Evolutionary conservation across 2,113 vertebrate species (phyloP).

Genomic region (Poeciliopsis occidentalis): DNA sequence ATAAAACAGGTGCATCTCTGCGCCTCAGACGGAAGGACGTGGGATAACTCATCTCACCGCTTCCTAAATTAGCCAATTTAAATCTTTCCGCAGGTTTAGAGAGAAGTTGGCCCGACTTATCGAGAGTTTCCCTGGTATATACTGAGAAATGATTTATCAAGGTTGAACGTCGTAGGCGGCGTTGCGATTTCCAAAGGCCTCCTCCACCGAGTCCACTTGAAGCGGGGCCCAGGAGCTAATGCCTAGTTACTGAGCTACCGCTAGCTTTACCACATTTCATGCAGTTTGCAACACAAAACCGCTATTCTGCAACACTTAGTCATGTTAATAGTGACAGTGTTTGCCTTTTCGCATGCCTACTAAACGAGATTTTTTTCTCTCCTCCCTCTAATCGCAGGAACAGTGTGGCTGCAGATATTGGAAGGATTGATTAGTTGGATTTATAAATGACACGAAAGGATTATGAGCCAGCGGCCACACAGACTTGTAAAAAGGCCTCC

Average conservation of each 20-base stretch:
- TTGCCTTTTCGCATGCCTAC: not conserved
- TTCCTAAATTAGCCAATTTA: not conserved
- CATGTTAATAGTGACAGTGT: not conserved
- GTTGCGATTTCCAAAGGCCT: slow-evolving; percentile 55
- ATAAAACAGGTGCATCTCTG: slow-evolving; percentile 75
- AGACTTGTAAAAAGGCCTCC: not conserved
- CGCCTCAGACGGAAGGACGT: slow-evolving; percentile 34
- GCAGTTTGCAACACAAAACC: not conserved
- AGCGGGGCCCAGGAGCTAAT: slow-evolving; percentile 58
- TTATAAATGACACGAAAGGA: not conserved
- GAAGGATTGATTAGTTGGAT: not conserved
- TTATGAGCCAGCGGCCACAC: not conserved
- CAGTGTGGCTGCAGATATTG: not conserved
- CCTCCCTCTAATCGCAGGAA: not conserved
- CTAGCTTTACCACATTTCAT: slow-evolving; percentile 12
- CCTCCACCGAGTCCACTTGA: slow-evolving; percentile 13
- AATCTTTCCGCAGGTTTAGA: not conserved
- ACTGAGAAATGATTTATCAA: slow-evolving; percentile 35
- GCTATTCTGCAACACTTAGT: not conserved
- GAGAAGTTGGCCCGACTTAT: not conserved
- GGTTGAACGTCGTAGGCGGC: slow-evolving; percentile 40
- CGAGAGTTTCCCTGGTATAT: not conserved
- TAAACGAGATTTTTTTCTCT: not conserved
- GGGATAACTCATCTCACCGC: not conserved
- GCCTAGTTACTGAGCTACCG: slow-evolving; percentile 32